phyloP scores from a whole-genome alignment of 2,113 vertebrate genomes.

The Serilophus lunatus region DNA sequence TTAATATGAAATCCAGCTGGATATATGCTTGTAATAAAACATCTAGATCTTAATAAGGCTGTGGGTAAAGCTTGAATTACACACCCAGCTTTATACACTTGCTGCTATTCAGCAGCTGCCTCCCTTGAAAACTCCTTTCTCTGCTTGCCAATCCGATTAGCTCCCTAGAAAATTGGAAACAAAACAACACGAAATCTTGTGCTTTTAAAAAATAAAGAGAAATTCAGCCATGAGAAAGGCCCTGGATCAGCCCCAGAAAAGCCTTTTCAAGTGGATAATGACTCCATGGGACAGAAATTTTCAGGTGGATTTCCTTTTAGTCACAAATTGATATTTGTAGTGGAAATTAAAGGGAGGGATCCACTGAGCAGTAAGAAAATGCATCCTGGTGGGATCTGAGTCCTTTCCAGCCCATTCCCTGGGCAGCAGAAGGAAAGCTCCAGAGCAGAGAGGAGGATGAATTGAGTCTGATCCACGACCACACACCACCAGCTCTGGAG shows the following conservation, averaged over 20 bases:
- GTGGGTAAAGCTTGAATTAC: background rate
- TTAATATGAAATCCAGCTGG: background rate
- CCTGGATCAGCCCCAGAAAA: background rate
- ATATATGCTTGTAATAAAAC: background rate
- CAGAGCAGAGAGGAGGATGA: background rate
- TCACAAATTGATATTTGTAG: background rate
- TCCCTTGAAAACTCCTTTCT: background rate
- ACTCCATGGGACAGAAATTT: rapidly evolving
- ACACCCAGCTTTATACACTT: background rate
- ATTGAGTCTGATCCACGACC: rapidly evolving
- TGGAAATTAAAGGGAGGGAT: background rate
- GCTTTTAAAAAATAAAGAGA: background rate
- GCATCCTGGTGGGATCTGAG: background rate
- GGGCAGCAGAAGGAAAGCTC: background rate
- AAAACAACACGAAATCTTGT: background rate
- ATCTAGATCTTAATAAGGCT: conserved; percentile 9
- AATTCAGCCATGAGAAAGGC: background rate
- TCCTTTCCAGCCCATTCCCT: background rate
- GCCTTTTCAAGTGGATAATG: background rate
- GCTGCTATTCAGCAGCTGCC: background rate
- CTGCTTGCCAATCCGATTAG: background rate
- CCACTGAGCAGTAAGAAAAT: rapidly evolving
- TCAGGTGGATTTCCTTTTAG: background rate
- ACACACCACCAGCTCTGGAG: background rate
- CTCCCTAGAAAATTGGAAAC: background rate